Percentiles rank a stretch among this genome's conserved stretches.
These are phyloP conservation scores for Cyprinodon diabolis DNA, from an alignment of 2,797 vertebrate species.

Conservation along the genomic window DNA sequence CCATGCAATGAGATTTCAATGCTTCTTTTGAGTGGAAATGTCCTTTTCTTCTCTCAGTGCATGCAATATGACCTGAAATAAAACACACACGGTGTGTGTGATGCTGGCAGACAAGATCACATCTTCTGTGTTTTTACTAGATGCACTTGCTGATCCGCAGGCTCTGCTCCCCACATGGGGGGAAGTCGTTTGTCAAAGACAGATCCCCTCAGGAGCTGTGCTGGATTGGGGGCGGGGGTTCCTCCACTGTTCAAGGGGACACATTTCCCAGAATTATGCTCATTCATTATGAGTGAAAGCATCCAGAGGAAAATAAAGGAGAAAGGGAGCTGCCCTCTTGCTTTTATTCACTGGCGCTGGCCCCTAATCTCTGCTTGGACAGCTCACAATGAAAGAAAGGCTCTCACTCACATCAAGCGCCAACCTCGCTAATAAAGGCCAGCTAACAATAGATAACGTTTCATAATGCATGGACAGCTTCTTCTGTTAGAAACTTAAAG, in stretches of 20 bases:
- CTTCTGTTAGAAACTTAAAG: constrained; percentile 38
- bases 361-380: constrained; percentile 74
- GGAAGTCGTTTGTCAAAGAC: constrained; percentile 75
- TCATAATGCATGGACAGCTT: constrained; percentile 47
- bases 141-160: constrained; percentile 49
- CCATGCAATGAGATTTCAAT: constrained; percentile 11
- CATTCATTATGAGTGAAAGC: constrained; percentile 75
- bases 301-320: constrained; percentile 45
- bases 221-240: constrained; percentile 73
- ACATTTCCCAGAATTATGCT: constrained; percentile 77
- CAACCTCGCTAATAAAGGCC: constrained; percentile 45
- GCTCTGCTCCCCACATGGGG: constrained; percentile 41
- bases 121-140: constrained; percentile 53
- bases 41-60: constrained; percentile 1
- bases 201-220: constrained; percentile 66
- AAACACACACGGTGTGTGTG: constrained; percentile 36
- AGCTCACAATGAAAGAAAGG: constrained; percentile 63
- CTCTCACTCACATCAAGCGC: constrained; percentile 60
- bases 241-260: constrained; percentile 65
- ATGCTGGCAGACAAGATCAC: constrained; percentile 56
- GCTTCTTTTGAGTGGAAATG: constrained; percentile 15
- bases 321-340: constrained; percentile 54
- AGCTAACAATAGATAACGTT: constrained; percentile 61
- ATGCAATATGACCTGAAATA: background rate
- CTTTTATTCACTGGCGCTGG: constrained; percentile 65